Conservation (phyloP, 2,113 vertebrate species). For the Lethenteron camtschaticum region DNA sequence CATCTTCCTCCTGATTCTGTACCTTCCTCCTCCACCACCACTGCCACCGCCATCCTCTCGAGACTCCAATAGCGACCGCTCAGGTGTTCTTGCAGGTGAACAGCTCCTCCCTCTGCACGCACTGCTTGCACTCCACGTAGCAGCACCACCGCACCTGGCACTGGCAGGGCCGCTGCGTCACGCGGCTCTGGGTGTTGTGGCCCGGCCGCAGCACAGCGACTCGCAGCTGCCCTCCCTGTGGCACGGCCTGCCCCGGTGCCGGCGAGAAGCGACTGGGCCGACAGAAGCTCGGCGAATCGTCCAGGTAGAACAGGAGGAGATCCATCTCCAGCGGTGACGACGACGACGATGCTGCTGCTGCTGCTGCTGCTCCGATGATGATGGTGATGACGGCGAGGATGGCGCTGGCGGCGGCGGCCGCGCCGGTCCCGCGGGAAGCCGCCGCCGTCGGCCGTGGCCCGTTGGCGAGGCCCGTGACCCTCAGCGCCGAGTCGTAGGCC, state of each 20-base stretch:
- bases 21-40: too few relatives aligned
- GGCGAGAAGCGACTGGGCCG: conserved; percentile 61
- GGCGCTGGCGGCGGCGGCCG: conserved; percentile 12
- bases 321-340: conserved; percentile 75
- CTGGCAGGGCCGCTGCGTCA: conserved; percentile 79
- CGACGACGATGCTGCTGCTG: conserved; percentile 22
- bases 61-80: too few relatives aligned
- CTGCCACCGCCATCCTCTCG: too few relatives aligned
- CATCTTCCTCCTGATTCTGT: too few relatives aligned
- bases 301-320: conserved; percentile 49
- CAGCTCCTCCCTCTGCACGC: conserved; percentile 85
- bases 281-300: conserved; percentile 93
- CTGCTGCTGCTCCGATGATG: too few relatives aligned
- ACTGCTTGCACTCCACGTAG: conserved; percentile 94
- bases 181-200: conserved; percentile 86
- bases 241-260: conserved; percentile 68
- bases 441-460: conserved; percentile 69
- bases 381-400: too few relatives aligned
- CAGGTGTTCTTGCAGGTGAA: conserved; percentile 55
- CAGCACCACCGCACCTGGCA: conserved; percentile 99
- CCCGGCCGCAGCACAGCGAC: conserved; percentile 92
- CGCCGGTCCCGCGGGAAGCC: conserved; percentile 33
- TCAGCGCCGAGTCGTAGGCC: conserved; percentile 67
- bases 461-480: conserved; percentile 75
- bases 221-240: conserved; percentile 97